Conservation (phyloP, 2,797 vertebrate genomes). For the Gastrophryne carolinensis region DNA sequence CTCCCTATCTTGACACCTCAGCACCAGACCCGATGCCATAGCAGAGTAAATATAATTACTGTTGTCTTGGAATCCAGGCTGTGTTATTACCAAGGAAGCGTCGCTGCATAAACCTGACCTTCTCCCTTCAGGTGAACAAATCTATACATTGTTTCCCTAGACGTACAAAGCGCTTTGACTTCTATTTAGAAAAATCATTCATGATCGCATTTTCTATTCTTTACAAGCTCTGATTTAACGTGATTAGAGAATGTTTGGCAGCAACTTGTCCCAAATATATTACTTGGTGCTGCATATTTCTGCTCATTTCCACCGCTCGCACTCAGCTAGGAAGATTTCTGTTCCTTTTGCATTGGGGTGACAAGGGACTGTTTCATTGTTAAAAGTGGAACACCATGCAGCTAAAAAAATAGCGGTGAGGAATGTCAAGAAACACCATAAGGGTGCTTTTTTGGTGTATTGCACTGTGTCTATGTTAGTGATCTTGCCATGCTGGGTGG, state of each 20-base stretch:
- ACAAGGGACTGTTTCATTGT: too few relatives aligned
- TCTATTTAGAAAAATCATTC: conserved; percentile 11
- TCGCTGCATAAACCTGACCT: background rate
- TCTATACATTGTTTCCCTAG: conserved; percentile 16
- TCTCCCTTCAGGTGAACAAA: background rate
- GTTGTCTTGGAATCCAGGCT: background rate
- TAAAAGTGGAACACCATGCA: too few relatives aligned
- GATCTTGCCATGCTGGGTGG: too few relatives aligned
- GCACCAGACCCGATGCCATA: conserved; percentile 5
- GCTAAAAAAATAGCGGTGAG: too few relatives aligned
- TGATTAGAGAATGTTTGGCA: conserved; percentile 14
- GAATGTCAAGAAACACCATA: too few relatives aligned
- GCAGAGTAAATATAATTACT: conserved; percentile 14
- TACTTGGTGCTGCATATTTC: background rate
- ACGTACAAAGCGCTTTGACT: conserved; percentile 3
- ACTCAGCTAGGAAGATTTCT: too few relatives aligned
- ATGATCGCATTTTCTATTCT: conserved; percentile 6
- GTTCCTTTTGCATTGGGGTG: too few relatives aligned
- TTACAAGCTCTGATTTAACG: background rate
- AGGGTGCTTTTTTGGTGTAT: too few relatives aligned
- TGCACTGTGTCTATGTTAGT: too few relatives aligned
- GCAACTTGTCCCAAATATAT: background rate
- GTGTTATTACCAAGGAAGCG: background rate
- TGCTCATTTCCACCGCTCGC: too few relatives aligned
- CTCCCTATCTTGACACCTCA: conserved; percentile 9